phyloP scores from a whole-genome alignment of 2,113 vertebrate genomes.

The Sarotherodon lohbergeri region DNA sequence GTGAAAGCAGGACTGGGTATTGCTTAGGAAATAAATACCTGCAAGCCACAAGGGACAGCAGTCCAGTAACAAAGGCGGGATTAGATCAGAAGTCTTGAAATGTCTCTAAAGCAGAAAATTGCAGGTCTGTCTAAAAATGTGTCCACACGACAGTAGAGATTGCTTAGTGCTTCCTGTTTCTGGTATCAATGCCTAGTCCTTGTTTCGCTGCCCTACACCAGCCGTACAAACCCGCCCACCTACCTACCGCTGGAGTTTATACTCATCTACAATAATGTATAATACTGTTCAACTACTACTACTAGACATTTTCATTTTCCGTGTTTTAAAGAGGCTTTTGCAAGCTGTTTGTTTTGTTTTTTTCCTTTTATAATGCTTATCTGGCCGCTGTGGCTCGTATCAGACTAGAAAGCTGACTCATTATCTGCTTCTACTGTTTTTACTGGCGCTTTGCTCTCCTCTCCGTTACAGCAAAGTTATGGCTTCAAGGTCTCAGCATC shows the following conservation, averaged over 20 bases:
- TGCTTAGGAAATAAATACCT: background rate
- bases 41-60: background rate
- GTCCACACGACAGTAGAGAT: background rate
- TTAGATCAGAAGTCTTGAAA: background rate
- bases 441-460: constrained; percentile 75
- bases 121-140: background rate
- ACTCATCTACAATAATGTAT: constrained; percentile 76
- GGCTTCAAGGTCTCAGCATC: constrained; percentile 34
- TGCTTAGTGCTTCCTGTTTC: constrained; percentile 16
- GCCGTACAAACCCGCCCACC: constrained; percentile 12
- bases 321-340: constrained; percentile 77
- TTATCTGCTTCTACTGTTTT: constrained; percentile 78
- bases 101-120: background rate
- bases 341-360: constrained; percentile 56
- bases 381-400: constrained; percentile 69
- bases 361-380: constrained; percentile 70
- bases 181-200: background rate
- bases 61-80: background rate
- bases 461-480: constrained; percentile 37
- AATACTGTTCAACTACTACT: constrained; percentile 80
- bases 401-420: constrained; percentile 72
- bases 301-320: constrained; percentile 53
- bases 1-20: constrained; percentile 3
- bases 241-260: constrained; percentile 62
- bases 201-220: constrained; percentile 1